Base-by-base conservation (phyloP, 1,140 invertebrate species). In the Capitella teleta region DNA sequence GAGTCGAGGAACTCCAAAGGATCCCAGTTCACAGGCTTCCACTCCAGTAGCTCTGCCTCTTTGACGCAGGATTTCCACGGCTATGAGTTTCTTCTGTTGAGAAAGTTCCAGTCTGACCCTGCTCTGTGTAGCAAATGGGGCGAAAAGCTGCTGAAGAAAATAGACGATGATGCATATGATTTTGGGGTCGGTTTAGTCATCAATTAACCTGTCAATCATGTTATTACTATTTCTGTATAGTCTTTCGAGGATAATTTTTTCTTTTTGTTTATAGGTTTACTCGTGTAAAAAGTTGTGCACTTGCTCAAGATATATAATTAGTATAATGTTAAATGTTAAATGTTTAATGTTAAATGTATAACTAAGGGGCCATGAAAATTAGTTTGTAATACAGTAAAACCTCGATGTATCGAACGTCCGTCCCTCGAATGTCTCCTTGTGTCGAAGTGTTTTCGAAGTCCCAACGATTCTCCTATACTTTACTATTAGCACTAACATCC, bases 71-170 rank as follows among this genome's bases (percentile, higher is more conserved):
- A 45, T 14, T 64, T 66, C 51, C 57, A 62, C 51, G 66, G 66
- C n/a, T 66, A 62, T 55, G 66, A 68, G 55, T 54, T 68, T 2
- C 55, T 68, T 14, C 47, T 68, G 18, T 59, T 68, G 30, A 60
- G 61, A 47, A 56, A 59, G 40, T 65, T 68, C 44, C 59, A 61
- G 21, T 51, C 49, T 4, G 47, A 62, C 30, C 61, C 61, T 26
- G 55, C 53, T 19, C 52, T 62, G 28, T 65, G 66, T 61, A 41
- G 52, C 36, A 61, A 66, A 43, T 61, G 64, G 59, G 58, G 57
- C 44, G 55, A 57, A 19, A 61, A 56, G 25, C 48, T 63, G 19
- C 34, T 57, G 44, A 45, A 53, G 44, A 55, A 57, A 51, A 46
- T 43, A 19, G 57, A 49, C 28, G 58, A 58, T 42, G 47, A 47